These are phyloP conservation scores for Chelonus insularis DNA, from an alignment of 1,140 invertebrate species.

Conservation along the genomic window DNA sequence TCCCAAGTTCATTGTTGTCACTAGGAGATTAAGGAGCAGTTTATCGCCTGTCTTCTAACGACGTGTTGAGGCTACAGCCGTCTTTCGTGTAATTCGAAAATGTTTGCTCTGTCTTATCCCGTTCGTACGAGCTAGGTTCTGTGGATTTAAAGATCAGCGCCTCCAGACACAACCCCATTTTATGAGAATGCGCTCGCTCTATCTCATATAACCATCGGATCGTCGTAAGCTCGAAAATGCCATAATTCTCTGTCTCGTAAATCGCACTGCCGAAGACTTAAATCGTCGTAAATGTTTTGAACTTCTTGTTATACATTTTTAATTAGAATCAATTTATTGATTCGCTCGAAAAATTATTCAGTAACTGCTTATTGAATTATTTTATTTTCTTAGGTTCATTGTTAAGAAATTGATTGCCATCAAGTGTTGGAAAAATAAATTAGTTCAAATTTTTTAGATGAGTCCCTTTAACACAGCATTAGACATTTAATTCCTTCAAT, in stretches of 20 bases:
- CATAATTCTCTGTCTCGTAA: conserved; percentile 14
- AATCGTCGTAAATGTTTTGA: not conserved
- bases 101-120: conserved; percentile 13
- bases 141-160: conserved; percentile 25
- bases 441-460: no score
- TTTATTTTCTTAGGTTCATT: no score
- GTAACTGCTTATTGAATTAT: no score
- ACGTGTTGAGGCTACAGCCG: conserved; percentile 9
- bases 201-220: not conserved
- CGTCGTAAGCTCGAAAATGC: conserved; percentile 14
- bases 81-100: conserved; percentile 22
- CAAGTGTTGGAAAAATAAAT: no score
- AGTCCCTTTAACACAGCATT: no score
- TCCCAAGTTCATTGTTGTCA: conserved; percentile 36
- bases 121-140: not conserved
- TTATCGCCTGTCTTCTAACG: conserved; percentile 32
- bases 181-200: not conserved
- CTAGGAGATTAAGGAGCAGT: conserved; percentile 31
- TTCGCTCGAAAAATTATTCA: no score
- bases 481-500: no score
- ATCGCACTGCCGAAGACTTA: conserved; percentile 7
- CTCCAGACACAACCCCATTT: conserved; percentile 15
- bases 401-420: no score
- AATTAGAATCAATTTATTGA: no score
- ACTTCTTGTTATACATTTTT: no score